Evolutionary conservation across 2,888 invertebrate genomes (phyloP).

Genomic region (Callosobruchus maculatus): DNA sequence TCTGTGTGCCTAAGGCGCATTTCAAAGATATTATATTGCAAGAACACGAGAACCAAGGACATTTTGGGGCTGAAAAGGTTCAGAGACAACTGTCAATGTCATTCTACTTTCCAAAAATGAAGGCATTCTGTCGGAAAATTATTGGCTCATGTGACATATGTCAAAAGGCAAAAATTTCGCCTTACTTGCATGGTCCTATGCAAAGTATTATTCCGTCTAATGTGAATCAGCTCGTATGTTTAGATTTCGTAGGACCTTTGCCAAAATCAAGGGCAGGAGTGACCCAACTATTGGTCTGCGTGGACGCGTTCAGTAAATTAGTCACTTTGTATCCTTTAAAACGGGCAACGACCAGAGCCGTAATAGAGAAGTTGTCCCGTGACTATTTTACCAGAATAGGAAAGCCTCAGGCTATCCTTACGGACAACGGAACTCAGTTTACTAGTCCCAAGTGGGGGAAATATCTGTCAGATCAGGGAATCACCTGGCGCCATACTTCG

Average conservation of each 20-base stretch:
- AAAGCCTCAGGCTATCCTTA: constrained; percentile 4
- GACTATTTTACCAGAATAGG: constrained; percentile 6
- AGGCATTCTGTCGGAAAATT: no score
- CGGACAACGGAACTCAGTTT: constrained; percentile 15
- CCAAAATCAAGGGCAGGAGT: constrained; percentile 1
- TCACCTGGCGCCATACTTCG: constrained; percentile 12
- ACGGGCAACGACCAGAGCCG: constrained; percentile 7
- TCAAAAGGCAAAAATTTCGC: constrained; percentile 9
- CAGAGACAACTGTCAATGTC: no score
- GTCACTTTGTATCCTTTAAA: constrained; percentile 12
- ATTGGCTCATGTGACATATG: constrained; percentile 12
- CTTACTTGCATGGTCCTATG: no score
- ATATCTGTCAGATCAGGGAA: constrained; percentile 4
- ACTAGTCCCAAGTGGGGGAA: constrained; percentile 14
- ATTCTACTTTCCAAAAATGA: constrained; percentile 5
- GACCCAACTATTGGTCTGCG: constrained; percentile 6
- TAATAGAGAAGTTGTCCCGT: constrained; percentile 6
- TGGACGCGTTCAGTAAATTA: no score
- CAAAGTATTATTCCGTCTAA: no score
- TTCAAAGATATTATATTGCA: background rate
- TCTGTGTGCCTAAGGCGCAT: constrained; percentile 5
- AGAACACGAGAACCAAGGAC: constrained; percentile 7
- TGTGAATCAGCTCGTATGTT: constrained; percentile 4
- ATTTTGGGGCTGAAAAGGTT: constrained; percentile 11
- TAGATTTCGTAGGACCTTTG: constrained; percentile 10